Evolutionary conservation across 2,113 vertebrate genomes (phyloP).

Genomic region (Ondatra zibethicus): DNA sequence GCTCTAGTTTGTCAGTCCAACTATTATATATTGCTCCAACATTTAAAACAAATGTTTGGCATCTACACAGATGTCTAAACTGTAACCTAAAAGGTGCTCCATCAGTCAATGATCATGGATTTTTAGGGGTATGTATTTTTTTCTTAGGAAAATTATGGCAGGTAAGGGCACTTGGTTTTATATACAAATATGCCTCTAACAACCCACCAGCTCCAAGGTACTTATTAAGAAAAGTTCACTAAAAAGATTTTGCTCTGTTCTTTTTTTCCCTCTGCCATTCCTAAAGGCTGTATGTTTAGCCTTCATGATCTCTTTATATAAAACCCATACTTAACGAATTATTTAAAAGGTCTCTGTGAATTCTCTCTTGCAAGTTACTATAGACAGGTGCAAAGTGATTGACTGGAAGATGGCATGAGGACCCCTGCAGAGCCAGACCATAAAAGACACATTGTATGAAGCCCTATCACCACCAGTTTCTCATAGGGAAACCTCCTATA

Average conservation of each 20-base stretch:
- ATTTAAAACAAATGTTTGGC: slow-evolving; percentile 14
- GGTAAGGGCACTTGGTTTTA: neutral
- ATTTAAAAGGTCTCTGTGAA: neutral
- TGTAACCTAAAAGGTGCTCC: neutral
- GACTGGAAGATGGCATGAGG: neutral
- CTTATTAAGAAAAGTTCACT: slow-evolving; percentile 6
- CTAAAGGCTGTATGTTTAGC: neutral
- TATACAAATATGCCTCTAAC: neutral
- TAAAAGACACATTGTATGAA: neutral
- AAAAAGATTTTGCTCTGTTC: slow-evolving; percentile 23
- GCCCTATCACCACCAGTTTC: neutral
- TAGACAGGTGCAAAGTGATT: neutral
- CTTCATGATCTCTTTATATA: neutral
- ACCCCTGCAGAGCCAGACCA: neutral
- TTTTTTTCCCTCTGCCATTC: neutral
- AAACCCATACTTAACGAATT: slow-evolving; percentile 10
- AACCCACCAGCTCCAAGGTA: neutral
- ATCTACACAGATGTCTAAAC: slow-evolving; percentile 63
- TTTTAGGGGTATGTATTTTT: neutral
- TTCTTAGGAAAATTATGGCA: slow-evolving; percentile 45
- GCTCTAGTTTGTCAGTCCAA: slow-evolving; percentile 71
- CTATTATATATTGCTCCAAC: slow-evolving; percentile 66
- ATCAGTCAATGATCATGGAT: neutral
- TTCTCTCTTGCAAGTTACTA: neutral
- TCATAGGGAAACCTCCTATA: neutral